phyloP scores from a whole-genome alignment of 2,797 vertebrate species.

The Chanos chanos region DNA sequence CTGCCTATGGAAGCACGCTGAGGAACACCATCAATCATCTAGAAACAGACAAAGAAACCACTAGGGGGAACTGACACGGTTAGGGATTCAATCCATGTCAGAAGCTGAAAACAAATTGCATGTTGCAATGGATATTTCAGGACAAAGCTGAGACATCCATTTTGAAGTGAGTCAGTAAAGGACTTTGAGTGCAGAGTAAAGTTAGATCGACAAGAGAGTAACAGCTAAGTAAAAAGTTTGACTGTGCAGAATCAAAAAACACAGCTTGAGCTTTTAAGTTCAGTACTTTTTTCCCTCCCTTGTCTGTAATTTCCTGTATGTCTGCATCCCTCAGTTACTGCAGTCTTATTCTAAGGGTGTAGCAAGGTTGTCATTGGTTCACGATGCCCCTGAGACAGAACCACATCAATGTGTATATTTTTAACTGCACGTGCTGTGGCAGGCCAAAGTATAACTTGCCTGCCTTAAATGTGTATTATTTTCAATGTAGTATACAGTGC shows the following conservation, averaged over 20 bases:
- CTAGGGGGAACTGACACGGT: neutral
- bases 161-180: too few species aligned
- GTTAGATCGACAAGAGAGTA: too few species aligned
- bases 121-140: too few species aligned
- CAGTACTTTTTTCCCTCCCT: neutral
- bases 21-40: conserved; percentile 1
- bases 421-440: conserved; percentile 42
- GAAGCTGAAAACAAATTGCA: too few species aligned
- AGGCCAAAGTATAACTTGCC: conserved; percentile 5
- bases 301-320: neutral
- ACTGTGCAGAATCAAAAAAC: too few species aligned
- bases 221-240: too few species aligned
- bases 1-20: conserved; percentile 10
- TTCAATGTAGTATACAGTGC: conserved; percentile 18
- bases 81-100: too few species aligned
- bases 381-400: neutral
- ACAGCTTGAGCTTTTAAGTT: too few species aligned
- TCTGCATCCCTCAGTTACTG: neutral
- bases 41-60: neutral
- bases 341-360: conserved; percentile 3
- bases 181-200: too few species aligned
- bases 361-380: neutral
- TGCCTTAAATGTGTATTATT: conserved; percentile 46
- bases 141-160: too few species aligned
- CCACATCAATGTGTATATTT: conserved; percentile 45